These are phyloP conservation scores for Cerceris rybyensis DNA, from an alignment of 2,888 invertebrate species.

Conservation along the genomic window DNA sequence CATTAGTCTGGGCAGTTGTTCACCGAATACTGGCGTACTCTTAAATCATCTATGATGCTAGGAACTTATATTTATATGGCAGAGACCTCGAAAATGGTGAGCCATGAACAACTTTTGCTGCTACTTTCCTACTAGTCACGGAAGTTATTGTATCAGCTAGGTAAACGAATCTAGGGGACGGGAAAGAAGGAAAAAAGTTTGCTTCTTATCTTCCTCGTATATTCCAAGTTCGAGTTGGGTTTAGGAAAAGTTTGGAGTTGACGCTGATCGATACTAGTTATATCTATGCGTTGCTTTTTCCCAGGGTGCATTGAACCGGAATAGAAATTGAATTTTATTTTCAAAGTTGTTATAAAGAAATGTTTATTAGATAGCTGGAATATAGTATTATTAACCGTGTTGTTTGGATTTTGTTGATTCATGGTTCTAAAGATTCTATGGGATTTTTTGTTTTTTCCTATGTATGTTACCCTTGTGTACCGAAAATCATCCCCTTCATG, in stretches of 20 bases:
- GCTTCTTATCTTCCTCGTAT: slow-evolving; percentile 19
- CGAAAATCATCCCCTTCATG: no score
- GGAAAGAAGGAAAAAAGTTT: slow-evolving; percentile 6
- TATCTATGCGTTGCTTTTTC: neutral
- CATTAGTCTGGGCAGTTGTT: slow-evolving; percentile 35
- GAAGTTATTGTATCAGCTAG: slow-evolving; percentile 13
- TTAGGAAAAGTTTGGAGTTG: neutral
- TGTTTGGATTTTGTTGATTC: no score
- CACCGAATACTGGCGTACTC: slow-evolving; percentile 55
- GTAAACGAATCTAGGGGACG: slow-evolving; percentile 11
- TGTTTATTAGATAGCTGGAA: no score
- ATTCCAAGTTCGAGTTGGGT: neutral
- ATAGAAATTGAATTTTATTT: slow-evolving; percentile 9
- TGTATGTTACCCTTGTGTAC: no score
- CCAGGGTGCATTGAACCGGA: neutral
- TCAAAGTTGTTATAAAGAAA: no score
- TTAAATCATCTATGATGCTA: slow-evolving; percentile 68
- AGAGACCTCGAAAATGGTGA: slow-evolving; percentile 33
- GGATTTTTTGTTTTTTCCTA: no score
- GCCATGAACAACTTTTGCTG: neutral
- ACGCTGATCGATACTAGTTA: slow-evolving; percentile 7
- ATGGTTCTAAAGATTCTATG: no score
- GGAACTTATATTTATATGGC: slow-evolving; percentile 30
- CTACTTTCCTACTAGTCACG: neutral
- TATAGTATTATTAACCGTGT: no score